A percentile compares a stretch with the other conserved stretches of the same genome.
phyloP scores from a whole-genome alignment of 2,113 vertebrate genomes.

The Paracanthobrama guichenoti region DNA sequence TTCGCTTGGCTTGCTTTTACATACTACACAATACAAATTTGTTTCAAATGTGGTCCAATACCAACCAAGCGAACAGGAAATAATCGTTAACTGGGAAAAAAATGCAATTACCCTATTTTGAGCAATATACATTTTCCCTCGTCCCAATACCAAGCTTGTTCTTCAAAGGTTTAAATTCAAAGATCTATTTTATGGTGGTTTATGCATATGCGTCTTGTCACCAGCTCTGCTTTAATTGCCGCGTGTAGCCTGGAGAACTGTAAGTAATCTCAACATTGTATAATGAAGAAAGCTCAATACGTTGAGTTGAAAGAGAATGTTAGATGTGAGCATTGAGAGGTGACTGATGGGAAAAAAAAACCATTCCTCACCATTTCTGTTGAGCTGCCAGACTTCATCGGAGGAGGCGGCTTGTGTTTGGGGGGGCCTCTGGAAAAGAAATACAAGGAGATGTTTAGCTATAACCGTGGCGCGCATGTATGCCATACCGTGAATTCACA shows the following conservation, averaged over 20 bases:
- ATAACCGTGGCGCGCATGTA: neutral
- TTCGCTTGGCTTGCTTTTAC: neutral
- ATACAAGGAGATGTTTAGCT: constrained; percentile 34
- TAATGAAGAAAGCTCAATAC: constrained; percentile 41
- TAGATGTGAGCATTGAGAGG: constrained; percentile 43
- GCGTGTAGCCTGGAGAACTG: constrained; percentile 18
- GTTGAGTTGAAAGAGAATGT: constrained; percentile 24
- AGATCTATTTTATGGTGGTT: constrained; percentile 16
- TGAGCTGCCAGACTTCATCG: constrained; percentile 75
- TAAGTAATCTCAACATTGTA: constrained; percentile 7
- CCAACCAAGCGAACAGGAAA: constrained; percentile 7
- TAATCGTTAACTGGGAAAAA: neutral
- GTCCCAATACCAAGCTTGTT: neutral
- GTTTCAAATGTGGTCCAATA: neutral
- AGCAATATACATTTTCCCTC: neutral
- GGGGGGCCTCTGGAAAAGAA: constrained; percentile 78
- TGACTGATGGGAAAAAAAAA: constrained; percentile 48
- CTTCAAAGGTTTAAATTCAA: constrained; percentile 35
- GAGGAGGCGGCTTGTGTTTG: constrained; percentile 85
- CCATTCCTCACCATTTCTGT: constrained; percentile 76
- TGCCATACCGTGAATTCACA: neutral
- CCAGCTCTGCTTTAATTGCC: constrained; percentile 10
- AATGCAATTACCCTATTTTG: constrained; percentile 22
- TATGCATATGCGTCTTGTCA: constrained; percentile 2
- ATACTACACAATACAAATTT: constrained; percentile 25